Evolutionary conservation across 2,113 vertebrate genomes (phyloP), one percentile per base, ranked within the genome.

Genomic region (Polypterus bichir): DNA sequence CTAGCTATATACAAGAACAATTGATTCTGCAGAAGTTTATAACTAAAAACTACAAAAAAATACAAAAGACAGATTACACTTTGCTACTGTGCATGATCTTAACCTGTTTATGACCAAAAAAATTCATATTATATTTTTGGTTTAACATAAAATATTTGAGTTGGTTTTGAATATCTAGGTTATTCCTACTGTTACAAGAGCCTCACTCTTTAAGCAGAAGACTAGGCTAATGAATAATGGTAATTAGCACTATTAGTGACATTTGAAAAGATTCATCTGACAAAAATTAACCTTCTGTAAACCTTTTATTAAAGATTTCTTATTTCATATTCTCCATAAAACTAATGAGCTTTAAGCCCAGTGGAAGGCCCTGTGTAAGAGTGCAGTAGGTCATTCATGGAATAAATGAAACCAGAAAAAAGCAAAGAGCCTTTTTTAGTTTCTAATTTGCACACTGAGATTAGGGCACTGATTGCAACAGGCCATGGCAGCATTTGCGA

Each of bases 261-360:
- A 27, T 55, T 55, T 6, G 10, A 55, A 55, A 55, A 55, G 54
- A 55, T 55, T 8, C 54, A 10, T 6, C 6, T 55, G 5, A 55
- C 54, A 55, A 11, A 3, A 55, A 55, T 55, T 55, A 55, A 55
- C 54, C 54, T 55, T 55, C 6, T 10, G 54, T 11, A 10, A 55
- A 55, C 54, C 54, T 55, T 55, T 55, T 27, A 55, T 55, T 55
- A 55, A 55, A 10, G 54, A 55, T 55, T 55, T 55, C 10, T 11
- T 55, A 55, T 55, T 55, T 10, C 9, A 55, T 55, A 11, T 55
- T 55, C 44, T 9, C 6, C 4, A 27, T 55, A 5, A 55, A 55
- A 55, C 44, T 55, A 55, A 55, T 55, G 54, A 55, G 54, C 54
- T 55, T 55, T 3, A 10, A 11, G 5, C 44, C 9, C 6, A 5